Base-by-base conservation (phyloP, 2,113 vertebrate species). In the Tichodroma muraria region DNA sequence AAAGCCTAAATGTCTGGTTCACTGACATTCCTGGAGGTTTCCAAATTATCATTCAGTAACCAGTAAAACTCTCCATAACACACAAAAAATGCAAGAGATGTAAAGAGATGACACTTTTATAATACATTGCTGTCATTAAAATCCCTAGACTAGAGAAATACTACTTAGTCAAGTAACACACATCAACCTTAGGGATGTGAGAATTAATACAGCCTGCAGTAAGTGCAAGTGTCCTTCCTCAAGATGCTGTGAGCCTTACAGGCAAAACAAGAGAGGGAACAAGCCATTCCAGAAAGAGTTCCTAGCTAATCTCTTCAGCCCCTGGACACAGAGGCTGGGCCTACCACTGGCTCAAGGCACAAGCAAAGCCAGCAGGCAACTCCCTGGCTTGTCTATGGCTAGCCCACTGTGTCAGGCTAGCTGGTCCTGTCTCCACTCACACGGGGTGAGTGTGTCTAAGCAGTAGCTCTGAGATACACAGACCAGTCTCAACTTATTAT, bases 211-310 rank as follows among this genome's bases (percentile, higher is more conserved):
- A 69, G 38, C 6, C 53, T 71, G 18, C 7, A 71, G 15, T 12
- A 78, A 49, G 13, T 50, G 8, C 31, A 54, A 66, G 22, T 5
- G 9, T 16, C 54, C 40, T 69, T 47, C 15, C 63, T 61, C 40
- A 66, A 65, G n/a, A 50, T n/a, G 15, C 2, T 61, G 15, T 0
- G 0, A 69, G 40, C 13, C 30, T 45, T 45, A 24, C 2, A 7
- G 22, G 28, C 25, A 78, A 81, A 78, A 75, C 22, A 56, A 65
- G 66, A 50, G 23, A 54, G 15, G 16, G 22, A 73, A 60, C 13
- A 79, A 69, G 30, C 11, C 61, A 82, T 60, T 10, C 8, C 30
- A 44, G 11, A 68, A 47, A 9, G 17, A 83, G 22, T 37, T 56
- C 56, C 13, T 16, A 80, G 44, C 10, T 44, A 16, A 27, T 37